These are phyloP conservation scores for Nannobrachium achirus DNA, from an alignment of 2,113 vertebrate species.

Conservation along the genomic window DNA sequence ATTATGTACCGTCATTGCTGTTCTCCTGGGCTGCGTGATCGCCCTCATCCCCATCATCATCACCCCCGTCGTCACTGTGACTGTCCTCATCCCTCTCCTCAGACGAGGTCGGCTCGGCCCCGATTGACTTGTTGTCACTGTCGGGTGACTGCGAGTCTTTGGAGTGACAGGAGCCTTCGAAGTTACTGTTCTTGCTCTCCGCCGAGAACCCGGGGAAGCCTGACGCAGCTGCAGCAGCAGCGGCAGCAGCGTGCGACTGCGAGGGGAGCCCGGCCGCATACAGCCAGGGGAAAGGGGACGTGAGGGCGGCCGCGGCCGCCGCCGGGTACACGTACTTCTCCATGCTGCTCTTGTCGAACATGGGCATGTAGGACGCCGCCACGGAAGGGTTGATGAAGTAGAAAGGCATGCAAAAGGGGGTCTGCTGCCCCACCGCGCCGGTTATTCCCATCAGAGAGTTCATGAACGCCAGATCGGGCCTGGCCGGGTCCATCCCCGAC, in stretches of 20 bases:
- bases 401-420: constrained; percentile 91
- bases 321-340: constrained; percentile 89
- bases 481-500: constrained; percentile 58
- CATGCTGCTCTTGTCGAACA: constrained; percentile 87
- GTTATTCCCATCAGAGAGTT: constrained; percentile 89
- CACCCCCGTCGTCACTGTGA: constrained; percentile 46
- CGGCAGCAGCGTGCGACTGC: constrained; percentile 72
- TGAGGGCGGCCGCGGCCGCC: constrained; percentile 69
- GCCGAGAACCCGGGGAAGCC: constrained; percentile 83
- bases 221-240: constrained; percentile 74
- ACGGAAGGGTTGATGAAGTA: constrained; percentile 92
- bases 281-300: constrained; percentile 85
- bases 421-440: constrained; percentile 82
- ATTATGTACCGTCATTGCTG: constrained; percentile 52
- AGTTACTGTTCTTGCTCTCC: constrained; percentile 61
- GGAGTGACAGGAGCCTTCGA: constrained; percentile 52
- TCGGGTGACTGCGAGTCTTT: constrained; percentile 62
- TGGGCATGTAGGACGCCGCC: constrained; percentile 89
- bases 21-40: constrained; percentile 62
- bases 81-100: constrained; percentile 67
- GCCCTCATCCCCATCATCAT: constrained; percentile 31
- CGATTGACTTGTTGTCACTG: constrained; percentile 59
- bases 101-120: constrained; percentile 57
- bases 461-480: constrained; percentile 84
- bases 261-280: constrained; percentile 80